These are phyloP conservation scores for Argyresthia goedartella DNA, from an alignment of 2,888 invertebrate species.

Conservation along the genomic window DNA sequence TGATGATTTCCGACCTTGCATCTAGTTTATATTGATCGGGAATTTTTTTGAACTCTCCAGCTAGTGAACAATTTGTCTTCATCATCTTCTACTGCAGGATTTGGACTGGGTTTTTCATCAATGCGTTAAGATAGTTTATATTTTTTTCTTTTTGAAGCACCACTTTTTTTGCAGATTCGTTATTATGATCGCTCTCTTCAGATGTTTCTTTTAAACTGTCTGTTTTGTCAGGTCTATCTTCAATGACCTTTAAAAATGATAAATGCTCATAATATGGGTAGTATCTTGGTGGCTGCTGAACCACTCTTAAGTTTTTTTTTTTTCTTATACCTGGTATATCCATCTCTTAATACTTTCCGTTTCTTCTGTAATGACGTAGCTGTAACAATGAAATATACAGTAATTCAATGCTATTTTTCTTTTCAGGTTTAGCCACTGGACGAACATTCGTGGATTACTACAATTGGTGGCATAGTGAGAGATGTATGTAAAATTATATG, in stretches of 20 bases:
- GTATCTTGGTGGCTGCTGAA: constrained; percentile 1
- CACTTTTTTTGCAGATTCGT: background rate
- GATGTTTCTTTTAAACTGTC: background rate
- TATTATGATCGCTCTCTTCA: background rate
- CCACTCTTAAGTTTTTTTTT: constrained; percentile 3
- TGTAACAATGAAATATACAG: background rate
- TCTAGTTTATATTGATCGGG: constrained; percentile 19
- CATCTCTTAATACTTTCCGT: constrained; percentile 5
- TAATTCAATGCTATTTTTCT: background rate
- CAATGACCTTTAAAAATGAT: background rate
- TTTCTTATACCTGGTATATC: background rate
- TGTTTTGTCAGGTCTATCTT: background rate
- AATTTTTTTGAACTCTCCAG: constrained; percentile 17
- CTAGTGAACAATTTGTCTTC: constrained; percentile 13
- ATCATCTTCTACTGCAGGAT: background rate
- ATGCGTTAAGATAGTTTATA: background rate
- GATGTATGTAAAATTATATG: background rate
- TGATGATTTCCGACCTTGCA: constrained; percentile 19
- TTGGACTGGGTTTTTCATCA: background rate
- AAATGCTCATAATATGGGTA: background rate
- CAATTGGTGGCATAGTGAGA: background rate
- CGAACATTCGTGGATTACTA: constrained; percentile 7
- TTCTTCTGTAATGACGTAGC: constrained; percentile 2
- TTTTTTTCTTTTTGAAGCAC: background rate
- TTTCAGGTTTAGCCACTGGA: constrained; percentile 9